Conservation (phyloP, 2,113 vertebrate genomes). For the Hassar affinis region DNA sequence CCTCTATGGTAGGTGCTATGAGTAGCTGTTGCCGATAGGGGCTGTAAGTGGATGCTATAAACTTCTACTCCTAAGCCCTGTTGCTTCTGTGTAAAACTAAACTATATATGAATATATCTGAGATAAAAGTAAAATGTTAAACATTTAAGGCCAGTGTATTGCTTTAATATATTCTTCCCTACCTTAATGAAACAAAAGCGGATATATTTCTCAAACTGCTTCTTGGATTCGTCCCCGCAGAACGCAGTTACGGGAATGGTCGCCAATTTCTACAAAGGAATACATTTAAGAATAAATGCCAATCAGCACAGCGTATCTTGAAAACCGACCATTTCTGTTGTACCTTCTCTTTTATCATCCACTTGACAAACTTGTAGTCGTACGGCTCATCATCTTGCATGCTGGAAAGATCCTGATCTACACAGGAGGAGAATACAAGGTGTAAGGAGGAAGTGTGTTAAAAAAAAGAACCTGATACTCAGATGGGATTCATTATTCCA, state of each 20-base stretch:
- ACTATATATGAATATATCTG: background rate
- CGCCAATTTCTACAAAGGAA: slow-evolving; percentile 82
- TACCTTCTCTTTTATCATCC: slow-evolving; percentile 97
- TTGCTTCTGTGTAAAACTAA: background rate
- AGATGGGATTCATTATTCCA: background rate
- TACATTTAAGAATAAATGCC: background rate
- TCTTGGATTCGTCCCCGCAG: slow-evolving; percentile 79
- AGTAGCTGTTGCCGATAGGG: too few relatives aligned
- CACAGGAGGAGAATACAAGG: background rate
- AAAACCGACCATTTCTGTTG: background rate
- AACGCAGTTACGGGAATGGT: slow-evolving; percentile 92
- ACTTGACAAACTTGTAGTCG: slow-evolving; percentile 93
- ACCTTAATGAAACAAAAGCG: slow-evolving; percentile 98
- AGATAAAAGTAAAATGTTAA: background rate
- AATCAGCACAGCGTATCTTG: background rate
- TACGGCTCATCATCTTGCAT: slow-evolving; percentile 78
- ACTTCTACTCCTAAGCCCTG: background rate
- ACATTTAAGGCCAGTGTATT: background rate
- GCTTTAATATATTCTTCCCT: slow-evolving; percentile 49
- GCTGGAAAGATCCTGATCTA: slow-evolving; percentile 85
- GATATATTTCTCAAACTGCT: slow-evolving; percentile 91
- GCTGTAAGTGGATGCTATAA: background rate
- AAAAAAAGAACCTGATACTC: background rate
- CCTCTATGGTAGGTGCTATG: too few relatives aligned
- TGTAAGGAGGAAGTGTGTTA: too few relatives aligned